Conservation (phyloP, 2,888 invertebrate genomes). For the Mimumesa dahlbomi region DNA sequence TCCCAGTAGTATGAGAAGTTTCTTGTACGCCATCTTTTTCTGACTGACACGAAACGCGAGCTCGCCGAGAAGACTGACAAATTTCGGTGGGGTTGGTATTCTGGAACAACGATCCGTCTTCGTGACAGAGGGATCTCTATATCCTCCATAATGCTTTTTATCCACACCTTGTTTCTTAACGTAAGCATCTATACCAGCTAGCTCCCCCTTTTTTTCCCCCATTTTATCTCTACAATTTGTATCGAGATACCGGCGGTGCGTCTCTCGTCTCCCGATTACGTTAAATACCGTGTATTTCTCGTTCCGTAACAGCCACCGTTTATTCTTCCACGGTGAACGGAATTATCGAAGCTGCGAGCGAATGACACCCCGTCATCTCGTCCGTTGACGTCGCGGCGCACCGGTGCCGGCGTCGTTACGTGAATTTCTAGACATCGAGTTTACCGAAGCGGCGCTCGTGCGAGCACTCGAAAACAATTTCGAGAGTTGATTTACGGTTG, state of each 20-base stretch:
- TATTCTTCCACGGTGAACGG: neutral
- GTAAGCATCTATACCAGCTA: neutral
- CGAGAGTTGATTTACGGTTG: constrained; percentile 68
- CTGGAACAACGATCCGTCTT: neutral
- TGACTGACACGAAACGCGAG: neutral
- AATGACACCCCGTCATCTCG: neutral
- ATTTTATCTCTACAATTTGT: too few relatives aligned
- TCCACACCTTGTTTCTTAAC: neutral
- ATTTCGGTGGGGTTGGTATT: neutral
- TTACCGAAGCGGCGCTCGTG: constrained; percentile 25
- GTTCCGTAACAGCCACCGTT: too few relatives aligned
- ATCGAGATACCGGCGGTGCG: too few relatives aligned
- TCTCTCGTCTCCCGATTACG: too few relatives aligned
- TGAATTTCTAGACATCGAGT: constrained; percentile 39
- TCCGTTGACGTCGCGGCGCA: constrained; percentile 9
- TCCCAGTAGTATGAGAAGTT: neutral
- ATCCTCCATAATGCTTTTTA: neutral
- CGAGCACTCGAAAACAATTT: constrained; percentile 66
- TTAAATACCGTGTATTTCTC: too few relatives aligned
- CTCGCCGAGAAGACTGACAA: neutral
- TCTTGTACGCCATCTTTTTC: neutral
- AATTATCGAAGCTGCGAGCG: constrained; percentile 13
- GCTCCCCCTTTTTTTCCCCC: too few relatives aligned
- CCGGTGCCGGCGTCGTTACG: constrained; percentile 15
- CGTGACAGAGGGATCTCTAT: neutral